Conservation (phyloP, 2,113 vertebrate species). For the Setophaga petechia region DNA sequence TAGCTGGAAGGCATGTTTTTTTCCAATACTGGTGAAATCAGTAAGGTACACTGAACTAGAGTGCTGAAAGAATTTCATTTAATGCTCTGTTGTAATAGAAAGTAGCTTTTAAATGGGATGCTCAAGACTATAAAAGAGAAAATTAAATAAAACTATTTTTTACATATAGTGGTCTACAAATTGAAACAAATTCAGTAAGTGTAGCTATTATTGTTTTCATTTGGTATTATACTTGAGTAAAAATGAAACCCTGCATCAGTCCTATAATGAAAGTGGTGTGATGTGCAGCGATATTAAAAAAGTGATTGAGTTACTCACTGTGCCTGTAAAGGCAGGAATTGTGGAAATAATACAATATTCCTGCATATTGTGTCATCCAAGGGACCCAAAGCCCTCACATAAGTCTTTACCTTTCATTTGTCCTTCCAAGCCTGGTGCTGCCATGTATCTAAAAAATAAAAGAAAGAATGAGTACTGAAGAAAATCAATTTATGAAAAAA, state of each 20-base stretch:
- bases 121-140: constrained; percentile 15
- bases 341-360: constrained; percentile 18
- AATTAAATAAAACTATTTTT: constrained; percentile 61
- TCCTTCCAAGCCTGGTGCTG: not conserved
- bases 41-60: not conserved
- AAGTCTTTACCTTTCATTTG: constrained; percentile 34
- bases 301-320: constrained; percentile 18
- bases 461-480: not conserved
- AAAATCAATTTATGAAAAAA: not conserved
- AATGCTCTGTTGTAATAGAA: not conserved
- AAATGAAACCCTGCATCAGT: constrained; percentile 8
- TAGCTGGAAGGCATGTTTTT: not conserved
- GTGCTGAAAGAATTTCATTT: constrained; percentile 32
- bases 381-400: not conserved
- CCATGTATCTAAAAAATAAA: not conserved
- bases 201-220: constrained; percentile 53
- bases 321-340: not conserved
- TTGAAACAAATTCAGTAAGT: constrained; percentile 48
- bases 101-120: not conserved
- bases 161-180: constrained; percentile 35
- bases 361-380: not conserved
- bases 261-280: constrained; percentile 28
- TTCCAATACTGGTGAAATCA: not conserved
- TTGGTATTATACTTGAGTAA: constrained; percentile 14
- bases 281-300: constrained; percentile 32